Evolutionary conservation across 2,797 vertebrate genomes (phyloP), one percentile per base, ranked within the genome.

Genomic region (Acanthornis magna): DNA sequence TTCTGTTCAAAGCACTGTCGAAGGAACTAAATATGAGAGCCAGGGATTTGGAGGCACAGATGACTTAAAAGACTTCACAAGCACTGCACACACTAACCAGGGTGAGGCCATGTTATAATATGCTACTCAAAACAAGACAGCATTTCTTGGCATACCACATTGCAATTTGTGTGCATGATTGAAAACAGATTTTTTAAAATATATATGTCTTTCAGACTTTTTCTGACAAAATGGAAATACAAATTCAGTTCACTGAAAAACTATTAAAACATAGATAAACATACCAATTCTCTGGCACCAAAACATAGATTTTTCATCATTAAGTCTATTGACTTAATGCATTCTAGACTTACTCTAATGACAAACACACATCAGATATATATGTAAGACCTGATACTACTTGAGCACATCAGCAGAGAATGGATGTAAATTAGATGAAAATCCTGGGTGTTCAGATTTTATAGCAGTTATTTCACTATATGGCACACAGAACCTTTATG

Each of bases 211-310:
- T 95, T 89, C 63, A 88, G 40, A 23, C n/a, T 63, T 63, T 73
- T 94, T 87, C 80, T 89, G 57, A 91, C 92, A 93, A 86, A 85
- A 47, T 89, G 71, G 88, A 91, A 88, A 93, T 70, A 75, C n/a
- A 80, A 87, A 85, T 85, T 74, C 38, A 74, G 32, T 76, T 93
- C 50, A 91, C 36, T 50, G 54, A 93, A 93, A 96, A 87, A 25
- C 34, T 82, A 87, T 74, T 82, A 85, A 89, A 95, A 79, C 22
- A 92, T 74, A 92, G 74, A 87, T 80, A 95, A 94, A 87, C 34
- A 58, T 54, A 82, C 22, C 47, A 75, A 32, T 67, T 85, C 38
- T 68, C 34, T 95, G 88, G 86, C 77, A 93, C 7, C 20, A 51
- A 89, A 85, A 85, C 0, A 2, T 2, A 91, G 20, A 65, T 87